Evolutionary conservation across 1,140 invertebrate genomes (phyloP).

Genomic region (Pygmarrhopalites habei): DNA sequence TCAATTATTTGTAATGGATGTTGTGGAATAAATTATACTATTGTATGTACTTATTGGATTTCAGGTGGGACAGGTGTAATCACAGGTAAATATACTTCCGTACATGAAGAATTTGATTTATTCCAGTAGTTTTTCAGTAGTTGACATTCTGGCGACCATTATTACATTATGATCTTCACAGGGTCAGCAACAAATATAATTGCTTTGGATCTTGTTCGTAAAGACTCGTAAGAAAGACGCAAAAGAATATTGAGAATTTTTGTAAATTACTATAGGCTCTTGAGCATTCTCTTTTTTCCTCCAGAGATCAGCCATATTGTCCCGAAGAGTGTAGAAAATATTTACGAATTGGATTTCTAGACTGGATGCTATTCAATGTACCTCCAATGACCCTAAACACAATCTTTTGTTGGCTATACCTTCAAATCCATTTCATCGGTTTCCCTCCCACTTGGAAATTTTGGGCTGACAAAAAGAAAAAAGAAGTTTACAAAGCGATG

Average conservation of each 20-base stretch:
- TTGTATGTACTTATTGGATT: too few species aligned
- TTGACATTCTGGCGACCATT: too few species aligned
- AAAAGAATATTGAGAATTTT: too few species aligned
- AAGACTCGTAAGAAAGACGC: constrained; percentile 39
- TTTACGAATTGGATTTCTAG: constrained; percentile 34
- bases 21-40: too few species aligned
- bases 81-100: too few species aligned
- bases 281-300: background rate
- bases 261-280: background rate
- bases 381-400: constrained; percentile 65
- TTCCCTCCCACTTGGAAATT: constrained; percentile 41
- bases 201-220: constrained; percentile 53
- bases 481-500: constrained; percentile 4
- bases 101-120: too few species aligned
- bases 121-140: too few species aligned
- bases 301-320: background rate
- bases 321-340: constrained; percentile 18
- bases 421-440: constrained; percentile 65
- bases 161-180: too few species aligned
- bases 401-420: constrained; percentile 59
- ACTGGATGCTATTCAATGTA: constrained; percentile 61
- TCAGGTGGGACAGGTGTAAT: too few species aligned
- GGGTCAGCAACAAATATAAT: constrained; percentile 85
- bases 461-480: constrained; percentile 7
- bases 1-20: too few species aligned